phyloP scores from a whole-genome alignment of 1,140 invertebrate genomes.

The Sitophilus oryzae region DNA sequence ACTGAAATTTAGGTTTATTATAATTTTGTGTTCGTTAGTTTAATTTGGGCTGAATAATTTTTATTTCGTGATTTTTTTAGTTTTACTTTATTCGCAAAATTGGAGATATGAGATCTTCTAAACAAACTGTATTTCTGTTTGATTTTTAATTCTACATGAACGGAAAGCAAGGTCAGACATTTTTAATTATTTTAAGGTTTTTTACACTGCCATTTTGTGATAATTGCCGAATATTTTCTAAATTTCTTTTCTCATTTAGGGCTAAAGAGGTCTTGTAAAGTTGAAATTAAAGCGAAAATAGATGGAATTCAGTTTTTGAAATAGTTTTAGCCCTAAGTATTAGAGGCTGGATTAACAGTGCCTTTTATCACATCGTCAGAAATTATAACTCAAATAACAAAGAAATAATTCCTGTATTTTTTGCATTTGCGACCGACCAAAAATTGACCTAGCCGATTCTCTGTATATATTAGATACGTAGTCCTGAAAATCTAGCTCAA shows the following conservation, averaged over 20 bases:
- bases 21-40: no score
- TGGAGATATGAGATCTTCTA: not conserved
- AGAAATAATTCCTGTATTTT: constrained; percentile 13
- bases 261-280: no score
- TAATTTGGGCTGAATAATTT: no score
- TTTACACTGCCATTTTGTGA: constrained; percentile 29
- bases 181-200: constrained; percentile 15
- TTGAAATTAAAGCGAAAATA: no score
- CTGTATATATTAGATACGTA: constrained; percentile 17
- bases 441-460: constrained; percentile 13
- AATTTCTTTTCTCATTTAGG: constrained; percentile 8
- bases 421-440: constrained; percentile 25
- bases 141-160: not conserved
- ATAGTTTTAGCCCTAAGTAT: not conserved
- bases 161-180: constrained; percentile 4
- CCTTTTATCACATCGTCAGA: constrained; percentile 17
- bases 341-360: constrained; percentile 18
- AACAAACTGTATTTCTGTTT: not conserved
- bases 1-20: not conserved
- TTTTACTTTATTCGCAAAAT: no score
- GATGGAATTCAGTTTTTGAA: no score
- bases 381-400: constrained; percentile 12
- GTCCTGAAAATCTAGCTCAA: constrained; percentile 19
- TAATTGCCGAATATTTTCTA: constrained; percentile 13
- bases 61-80: no score